phyloP scores from a whole-genome alignment of 2,113 vertebrate genomes.

The Steatornis caripensis region DNA sequence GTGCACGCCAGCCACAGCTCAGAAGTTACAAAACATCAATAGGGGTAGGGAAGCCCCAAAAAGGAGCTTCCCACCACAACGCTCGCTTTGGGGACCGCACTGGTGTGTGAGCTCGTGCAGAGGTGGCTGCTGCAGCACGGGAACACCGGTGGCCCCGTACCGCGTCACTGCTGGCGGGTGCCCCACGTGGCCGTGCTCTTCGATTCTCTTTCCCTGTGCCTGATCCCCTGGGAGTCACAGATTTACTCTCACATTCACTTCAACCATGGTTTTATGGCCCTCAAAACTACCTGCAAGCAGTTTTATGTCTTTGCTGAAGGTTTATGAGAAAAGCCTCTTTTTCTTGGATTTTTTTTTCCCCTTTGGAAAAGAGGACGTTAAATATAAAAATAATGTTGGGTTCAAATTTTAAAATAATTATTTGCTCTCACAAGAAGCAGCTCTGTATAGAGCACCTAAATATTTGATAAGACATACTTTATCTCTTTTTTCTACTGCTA shows the following conservation, averaged over 20 bases:
- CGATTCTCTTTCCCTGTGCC: neutral
- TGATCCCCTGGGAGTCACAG: neutral
- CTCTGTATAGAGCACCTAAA: neutral
- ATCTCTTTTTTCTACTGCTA: neutral
- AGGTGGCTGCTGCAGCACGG: too few species aligned
- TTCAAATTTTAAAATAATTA: neutral
- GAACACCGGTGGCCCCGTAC: neutral
- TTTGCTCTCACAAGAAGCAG: neutral
- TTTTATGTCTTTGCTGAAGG: neutral
- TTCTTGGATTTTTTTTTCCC: neutral
- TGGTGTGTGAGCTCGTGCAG: fast-evolving
- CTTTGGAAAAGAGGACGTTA: neutral
- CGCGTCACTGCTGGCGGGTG: neutral
- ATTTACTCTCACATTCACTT: neutral
- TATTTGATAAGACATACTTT: neutral
- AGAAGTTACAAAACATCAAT: neutral
- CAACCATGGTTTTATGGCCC: neutral
- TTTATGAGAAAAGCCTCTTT: neutral
- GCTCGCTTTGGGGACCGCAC: neutral
- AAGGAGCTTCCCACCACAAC: neutral
- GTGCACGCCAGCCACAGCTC: fast-evolving
- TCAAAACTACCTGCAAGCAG: neutral
- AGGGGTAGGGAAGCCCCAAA: neutral
- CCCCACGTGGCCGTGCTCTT: fast-evolving
- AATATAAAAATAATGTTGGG: neutral